These are phyloP conservation scores for Gymnoscopelus microlampas DNA, from an alignment of 2,797 vertebrate genomes.

Conservation along the genomic window DNA sequence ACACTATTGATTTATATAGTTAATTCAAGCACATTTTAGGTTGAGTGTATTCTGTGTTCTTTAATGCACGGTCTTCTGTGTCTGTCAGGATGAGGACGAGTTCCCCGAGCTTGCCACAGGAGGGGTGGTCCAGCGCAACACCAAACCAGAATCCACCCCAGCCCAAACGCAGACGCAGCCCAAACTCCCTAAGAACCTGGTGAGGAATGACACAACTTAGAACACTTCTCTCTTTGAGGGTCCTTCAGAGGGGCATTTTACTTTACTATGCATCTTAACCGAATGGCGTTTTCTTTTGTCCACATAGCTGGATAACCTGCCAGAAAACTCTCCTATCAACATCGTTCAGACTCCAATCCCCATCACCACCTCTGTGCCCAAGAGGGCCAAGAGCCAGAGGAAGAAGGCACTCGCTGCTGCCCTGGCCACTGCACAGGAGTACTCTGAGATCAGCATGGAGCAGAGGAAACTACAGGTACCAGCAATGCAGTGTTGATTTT, in stretches of 20 bases:
- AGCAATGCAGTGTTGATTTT: background rate
- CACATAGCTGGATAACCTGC: slow-evolving; percentile 91
- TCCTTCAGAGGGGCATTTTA: background rate
- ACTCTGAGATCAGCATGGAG: slow-evolving; percentile 99
- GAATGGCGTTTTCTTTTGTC: slow-evolving; percentile 9
- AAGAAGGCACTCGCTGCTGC: slow-evolving; percentile 98
- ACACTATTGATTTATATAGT: too few species aligned
- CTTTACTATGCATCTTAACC: background rate
- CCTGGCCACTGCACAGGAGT: slow-evolving; percentile 96
- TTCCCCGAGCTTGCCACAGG: slow-evolving; percentile 90
- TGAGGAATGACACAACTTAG: slow-evolving; percentile 46
- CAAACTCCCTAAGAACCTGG: slow-evolving; percentile 91
- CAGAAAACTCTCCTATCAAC: slow-evolving; percentile 96
- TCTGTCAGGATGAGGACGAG: slow-evolving; percentile 91
- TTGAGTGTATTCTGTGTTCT: slow-evolving; percentile 4
- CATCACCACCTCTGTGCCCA: slow-evolving; percentile 97
- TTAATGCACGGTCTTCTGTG: slow-evolving; percentile 10
- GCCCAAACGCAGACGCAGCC: slow-evolving; percentile 78
- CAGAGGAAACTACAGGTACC: slow-evolving; percentile 95
- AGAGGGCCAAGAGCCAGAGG: slow-evolving; percentile 98
- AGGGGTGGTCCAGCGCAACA: slow-evolving; percentile 73
- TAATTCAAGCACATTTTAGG: too few species aligned
- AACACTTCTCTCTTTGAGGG: background rate
- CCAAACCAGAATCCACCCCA: slow-evolving; percentile 79
- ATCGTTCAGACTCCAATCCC: slow-evolving; percentile 99